A percentile compares a stretch with the other conserved stretches of the same genome.
Evolutionary conservation across 2,888 invertebrate genomes (phyloP).

Genomic region (Mesorhabditis spiculigera): DNA sequence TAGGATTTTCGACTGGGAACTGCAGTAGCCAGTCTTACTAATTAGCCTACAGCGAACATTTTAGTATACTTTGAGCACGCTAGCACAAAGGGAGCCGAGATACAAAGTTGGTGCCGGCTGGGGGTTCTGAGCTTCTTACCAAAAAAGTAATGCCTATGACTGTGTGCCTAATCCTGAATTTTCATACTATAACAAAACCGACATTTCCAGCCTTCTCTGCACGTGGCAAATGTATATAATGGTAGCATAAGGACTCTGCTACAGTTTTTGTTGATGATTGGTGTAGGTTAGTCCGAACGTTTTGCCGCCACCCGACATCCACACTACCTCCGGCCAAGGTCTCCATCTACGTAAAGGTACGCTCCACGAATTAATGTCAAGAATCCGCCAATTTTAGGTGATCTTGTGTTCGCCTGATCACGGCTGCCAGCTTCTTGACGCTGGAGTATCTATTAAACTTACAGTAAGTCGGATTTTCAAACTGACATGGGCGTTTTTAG

Average conservation of each 20-base stretch:
- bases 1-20: too few relatives aligned
- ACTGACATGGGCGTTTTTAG: constrained; percentile 12
- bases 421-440: constrained; percentile 22
- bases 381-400: constrained; percentile 10
- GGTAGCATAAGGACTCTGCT: constrained; percentile 30
- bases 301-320: constrained; percentile 21
- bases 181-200: too few relatives aligned
- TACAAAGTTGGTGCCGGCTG: too few relatives aligned
- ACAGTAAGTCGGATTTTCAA: constrained; percentile 15
- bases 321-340: constrained; percentile 22
- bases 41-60: too few relatives aligned
- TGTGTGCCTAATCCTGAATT: too few relatives aligned
- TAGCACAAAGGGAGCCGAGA: too few relatives aligned
- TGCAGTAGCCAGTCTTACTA: too few relatives aligned
- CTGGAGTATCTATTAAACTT: constrained; percentile 21
- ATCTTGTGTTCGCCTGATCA: constrained; percentile 17
- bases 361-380: not conserved
- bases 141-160: too few relatives aligned
- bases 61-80: too few relatives aligned
- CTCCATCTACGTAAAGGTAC: constrained; percentile 20
- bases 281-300: constrained; percentile 23
- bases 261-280: constrained; percentile 24
- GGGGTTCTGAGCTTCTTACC: too few relatives aligned
- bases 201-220: constrained; percentile 23
- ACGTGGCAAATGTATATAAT: constrained; percentile 19